Base-by-base conservation (phyloP, 2,797 vertebrate species). In the Benthosema pterotum region DNA sequence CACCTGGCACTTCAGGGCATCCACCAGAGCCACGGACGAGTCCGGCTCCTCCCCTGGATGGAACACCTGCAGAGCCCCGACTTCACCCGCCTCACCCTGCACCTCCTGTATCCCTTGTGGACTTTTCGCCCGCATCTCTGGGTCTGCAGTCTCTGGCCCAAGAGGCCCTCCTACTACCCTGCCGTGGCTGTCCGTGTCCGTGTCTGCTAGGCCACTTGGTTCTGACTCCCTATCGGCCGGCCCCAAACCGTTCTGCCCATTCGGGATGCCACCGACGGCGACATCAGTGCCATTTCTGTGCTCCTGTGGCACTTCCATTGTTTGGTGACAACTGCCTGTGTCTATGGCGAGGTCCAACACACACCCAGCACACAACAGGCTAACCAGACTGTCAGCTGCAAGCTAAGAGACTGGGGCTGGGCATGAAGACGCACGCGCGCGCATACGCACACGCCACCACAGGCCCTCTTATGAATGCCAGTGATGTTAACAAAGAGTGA, bases 1-100 rank as follows among this genome's bases (percentile, higher is more conserved):
- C 86, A 99, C 93, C 87, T 96, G 94, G 86, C 96, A 97, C 88
- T 96, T 94, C 86, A 97, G 88, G 83, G 94, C 91, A 32, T 89
- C 93, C n/a, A 76, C 68, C 22, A 80, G 67, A 3, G 18, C 70
- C 13, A 87, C 32, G 0, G 82, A 74, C 1, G 83, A 22, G 0
- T 16, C 65, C 32, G 0, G 65, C 38, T 80, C 80, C 42, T 84
- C 82, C 42, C 61, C 73, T 2, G 62, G 78, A 46, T 78, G 71
- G 63, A 82, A 89, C 3, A 79, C 76, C 48, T 85, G 72, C 17
- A 90, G 70, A 16, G 82, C 65, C 9, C 84, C 55, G 8, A 13
- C 19, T 13, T 22, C 51, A 49, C 16, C 81, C 0, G 64, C 52
- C 51, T 72, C 67, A 52, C 53, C 17, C n/a, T n/a, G n/a, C 17